Conservation (phyloP, 2,888 invertebrate species). For the Bursaphelenchus okinawaensis region DNA sequence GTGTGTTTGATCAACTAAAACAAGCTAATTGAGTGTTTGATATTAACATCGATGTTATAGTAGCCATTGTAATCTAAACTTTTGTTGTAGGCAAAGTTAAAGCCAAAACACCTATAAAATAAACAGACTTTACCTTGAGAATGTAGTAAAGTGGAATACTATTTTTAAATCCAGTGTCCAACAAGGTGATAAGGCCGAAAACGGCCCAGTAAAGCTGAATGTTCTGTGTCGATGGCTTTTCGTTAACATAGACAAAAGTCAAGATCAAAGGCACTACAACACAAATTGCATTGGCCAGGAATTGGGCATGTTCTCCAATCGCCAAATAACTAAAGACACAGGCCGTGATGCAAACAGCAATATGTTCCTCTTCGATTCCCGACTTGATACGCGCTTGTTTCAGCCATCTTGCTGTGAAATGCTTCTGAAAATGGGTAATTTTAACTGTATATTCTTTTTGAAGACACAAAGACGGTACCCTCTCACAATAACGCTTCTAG, state of each 20-base stretch:
- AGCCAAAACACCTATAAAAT: too few relatives aligned
- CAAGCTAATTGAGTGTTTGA: too few relatives aligned
- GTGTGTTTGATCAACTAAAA: neutral
- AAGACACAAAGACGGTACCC: neutral
- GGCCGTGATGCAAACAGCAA: constrained; percentile 9
- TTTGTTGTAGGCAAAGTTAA: too few relatives aligned
- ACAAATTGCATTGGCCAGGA: constrained; percentile 21
- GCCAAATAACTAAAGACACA: constrained; percentile 9
- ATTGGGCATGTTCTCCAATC: constrained; percentile 16
- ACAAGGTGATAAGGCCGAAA: constrained; percentile 14
- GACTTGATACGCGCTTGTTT: constrained; percentile 2
- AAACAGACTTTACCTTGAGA: constrained; percentile 22
- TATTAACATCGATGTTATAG: too few relatives aligned
- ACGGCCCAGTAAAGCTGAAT: constrained; percentile 22
- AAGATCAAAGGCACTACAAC: constrained; percentile 22
- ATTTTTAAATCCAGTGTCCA: constrained; percentile 15
- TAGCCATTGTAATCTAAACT: too few relatives aligned
- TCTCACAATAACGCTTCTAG: too few relatives aligned
- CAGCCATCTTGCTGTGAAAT: constrained; percentile 18
- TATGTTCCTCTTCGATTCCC: constrained; percentile 13
- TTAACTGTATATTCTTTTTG: neutral
- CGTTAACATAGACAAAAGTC: constrained; percentile 21
- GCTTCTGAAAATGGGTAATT: constrained; percentile 6
- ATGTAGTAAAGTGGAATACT: constrained; percentile 15
- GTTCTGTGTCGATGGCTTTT: constrained; percentile 13